Base-by-base conservation (phyloP, 2,888 invertebrate species). In the Sinohyriopsis cumingii region DNA sequence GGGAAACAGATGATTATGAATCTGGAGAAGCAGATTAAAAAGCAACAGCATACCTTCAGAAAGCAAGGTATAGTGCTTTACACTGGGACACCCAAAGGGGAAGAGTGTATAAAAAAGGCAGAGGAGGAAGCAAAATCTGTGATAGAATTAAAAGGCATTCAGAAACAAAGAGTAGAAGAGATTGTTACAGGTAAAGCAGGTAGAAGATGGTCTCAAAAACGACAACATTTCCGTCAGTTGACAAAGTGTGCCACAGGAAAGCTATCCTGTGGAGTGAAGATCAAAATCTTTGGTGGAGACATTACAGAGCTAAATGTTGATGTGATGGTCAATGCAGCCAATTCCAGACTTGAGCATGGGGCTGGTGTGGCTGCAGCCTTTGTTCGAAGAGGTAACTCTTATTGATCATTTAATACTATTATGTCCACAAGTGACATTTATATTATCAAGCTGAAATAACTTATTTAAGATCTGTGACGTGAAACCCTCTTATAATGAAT, bases 261-360 rank as follows among this genome's bases (percentile, higher is more conserved):
- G 24, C 25, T 70, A 6, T 28, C 57, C 20, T 56, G 55, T 28
- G 67, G 61, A 12, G 54, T 69, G 3, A 60, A 69, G 71, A 63
- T 79, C 54, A 63, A 54, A 22, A 78, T 80, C 1, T 59, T 71
- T 56, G 71, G 73, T 22, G 77, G 77, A 1, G 78, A 80, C 60
- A 77, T 80, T 9, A 77, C 75, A 5, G 53, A 25, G 45, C 64
- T 78, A 5, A 60, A 70, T 19, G 77, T 76, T 15, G 80, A 80
- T 71, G 77, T 77, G 0, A 61, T 80, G 53, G 78, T 80, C 0
- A 80, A 80, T 76, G 77, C 78, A 60, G 74, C 78, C 7, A 80
- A 80, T 61, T 67, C 63, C 65, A 71, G 71, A 54, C 25, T 80
- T 25, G 55, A 62, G 20, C 80, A 77, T 69, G 63, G 55, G 15